A percentile compares a stretch with the other conserved stretches of the same genome.
These are phyloP conservation scores for Ennomos quercinarius DNA, from an alignment of 2,888 invertebrate species.

Conservation along the genomic window DNA sequence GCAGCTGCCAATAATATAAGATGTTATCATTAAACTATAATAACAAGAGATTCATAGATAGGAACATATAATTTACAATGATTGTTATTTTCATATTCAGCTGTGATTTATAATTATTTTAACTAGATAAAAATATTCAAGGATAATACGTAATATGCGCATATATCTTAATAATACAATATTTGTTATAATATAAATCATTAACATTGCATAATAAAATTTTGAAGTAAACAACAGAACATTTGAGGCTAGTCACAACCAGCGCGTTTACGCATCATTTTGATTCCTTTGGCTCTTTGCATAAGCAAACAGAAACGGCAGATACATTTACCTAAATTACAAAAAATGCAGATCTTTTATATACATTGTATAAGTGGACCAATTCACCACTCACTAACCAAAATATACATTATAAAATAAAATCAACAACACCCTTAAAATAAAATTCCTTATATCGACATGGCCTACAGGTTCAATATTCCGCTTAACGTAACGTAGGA, in stretches of 20 bases:
- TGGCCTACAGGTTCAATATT: slow-evolving; percentile 31
- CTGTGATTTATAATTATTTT: slow-evolving; percentile 43
- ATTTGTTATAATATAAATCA: slow-evolving; percentile 50
- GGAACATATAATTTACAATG: slow-evolving; percentile 54
- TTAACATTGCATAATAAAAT: slow-evolving; percentile 73
- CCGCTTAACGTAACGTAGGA: slow-evolving; percentile 15
- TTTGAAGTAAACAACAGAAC: slow-evolving; percentile 74
- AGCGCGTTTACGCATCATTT: slow-evolving; percentile 56
- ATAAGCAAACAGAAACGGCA: slow-evolving; percentile 45
- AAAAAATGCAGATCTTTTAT: slow-evolving; percentile 45
- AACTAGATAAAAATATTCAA: slow-evolving; percentile 41
- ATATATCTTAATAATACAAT: slow-evolving; percentile 45
- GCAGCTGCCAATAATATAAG: slow-evolving; percentile 22
- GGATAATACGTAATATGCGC: slow-evolving; percentile 47
- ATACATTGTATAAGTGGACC: slow-evolving; percentile 50
- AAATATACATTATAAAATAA: slow-evolving; percentile 50
- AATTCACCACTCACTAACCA: slow-evolving; percentile 40
- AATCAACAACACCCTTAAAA: slow-evolving; percentile 48
- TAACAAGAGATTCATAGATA: slow-evolving; percentile 64
- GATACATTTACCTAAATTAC: slow-evolving; percentile 31
- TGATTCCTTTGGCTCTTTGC: slow-evolving; percentile 72
- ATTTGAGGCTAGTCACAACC: slow-evolving; percentile 73
- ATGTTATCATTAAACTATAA: slow-evolving; percentile 39
- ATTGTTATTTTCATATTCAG: slow-evolving; percentile 32
- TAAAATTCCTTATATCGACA: slow-evolving; percentile 41